A percentile compares a stretch with the other conserved stretches of the same genome.
Evolutionary conservation across 2,113 vertebrate species (phyloP).

Genomic region (Nematolebias whitei): DNA sequence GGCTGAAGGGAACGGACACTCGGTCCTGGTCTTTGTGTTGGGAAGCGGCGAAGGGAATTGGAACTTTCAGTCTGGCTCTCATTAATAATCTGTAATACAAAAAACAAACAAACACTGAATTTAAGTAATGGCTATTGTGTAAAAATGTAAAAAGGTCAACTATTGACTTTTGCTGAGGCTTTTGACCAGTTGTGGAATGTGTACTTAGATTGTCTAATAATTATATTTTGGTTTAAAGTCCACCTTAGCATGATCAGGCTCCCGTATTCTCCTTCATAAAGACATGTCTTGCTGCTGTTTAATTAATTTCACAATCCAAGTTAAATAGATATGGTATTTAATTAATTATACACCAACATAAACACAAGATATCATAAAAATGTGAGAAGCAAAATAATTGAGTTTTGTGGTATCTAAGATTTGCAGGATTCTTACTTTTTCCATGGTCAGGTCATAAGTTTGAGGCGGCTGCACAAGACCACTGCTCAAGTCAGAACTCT

Average conservation of each 20-base stretch:
- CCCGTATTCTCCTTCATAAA: no score
- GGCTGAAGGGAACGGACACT: constrained; percentile 54
- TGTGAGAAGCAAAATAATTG: neutral
- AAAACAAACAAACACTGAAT: neutral
- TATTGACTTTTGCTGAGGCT: neutral
- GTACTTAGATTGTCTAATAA: no score
- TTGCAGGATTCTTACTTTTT: constrained; percentile 55
- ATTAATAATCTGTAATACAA: constrained; percentile 62
- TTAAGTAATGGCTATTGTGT: neutral
- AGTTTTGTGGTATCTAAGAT: neutral
- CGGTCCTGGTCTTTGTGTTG: constrained; percentile 60
- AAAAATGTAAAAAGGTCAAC: neutral
- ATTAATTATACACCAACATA: neutral
- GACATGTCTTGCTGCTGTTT: neutral
- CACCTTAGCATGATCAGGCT: neutral
- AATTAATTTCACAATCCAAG: no score
- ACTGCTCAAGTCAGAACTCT: constrained; percentile 59
- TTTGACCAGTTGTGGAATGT: neutral
- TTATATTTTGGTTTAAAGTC: neutral
- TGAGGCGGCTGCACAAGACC: constrained; percentile 46
- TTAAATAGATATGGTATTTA: no score
- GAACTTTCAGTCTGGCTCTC: constrained; percentile 52
- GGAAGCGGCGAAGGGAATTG: constrained; percentile 44
- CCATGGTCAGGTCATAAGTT: constrained; percentile 72
- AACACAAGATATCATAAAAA: neutral